Evolutionary conservation across 1,140 invertebrate species (phyloP).

Genomic region (Linepithema humile): DNA sequence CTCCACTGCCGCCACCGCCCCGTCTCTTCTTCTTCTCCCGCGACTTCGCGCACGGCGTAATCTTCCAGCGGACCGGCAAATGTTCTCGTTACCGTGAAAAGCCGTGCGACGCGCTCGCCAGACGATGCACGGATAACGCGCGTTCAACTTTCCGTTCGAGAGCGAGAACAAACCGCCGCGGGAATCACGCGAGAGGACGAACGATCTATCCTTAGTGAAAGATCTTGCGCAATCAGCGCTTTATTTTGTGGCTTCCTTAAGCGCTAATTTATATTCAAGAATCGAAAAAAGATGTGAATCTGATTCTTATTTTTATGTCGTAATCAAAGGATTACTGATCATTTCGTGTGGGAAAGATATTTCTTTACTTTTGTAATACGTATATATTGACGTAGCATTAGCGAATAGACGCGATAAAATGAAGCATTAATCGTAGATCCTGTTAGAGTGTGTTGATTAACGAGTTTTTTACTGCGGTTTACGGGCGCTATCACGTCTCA

Average conservation of each 20-base stretch:
- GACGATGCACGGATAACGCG: conserved; percentile 49
- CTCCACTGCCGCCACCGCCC: not conserved
- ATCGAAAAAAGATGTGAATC: not conserved
- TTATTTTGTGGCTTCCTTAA: not conserved
- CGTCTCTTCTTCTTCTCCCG: not conserved
- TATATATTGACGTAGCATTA: not conserved
- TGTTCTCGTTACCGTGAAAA: conserved; percentile 55
- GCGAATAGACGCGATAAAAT: conserved; percentile 27
- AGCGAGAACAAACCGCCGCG: not conserved
- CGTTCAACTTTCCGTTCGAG: conserved; percentile 34
- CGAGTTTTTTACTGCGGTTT: conserved; percentile 53
- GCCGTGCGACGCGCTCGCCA: conserved; percentile 25
- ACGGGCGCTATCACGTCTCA: conserved; percentile 42
- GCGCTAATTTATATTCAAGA: not conserved
- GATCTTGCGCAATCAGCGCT: not conserved
- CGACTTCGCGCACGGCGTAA: conserved; percentile 22
- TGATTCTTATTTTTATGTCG: not conserved
- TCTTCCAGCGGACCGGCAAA: conserved; percentile 55
- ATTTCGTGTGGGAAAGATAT: no score
- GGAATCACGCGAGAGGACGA: conserved; percentile 6
- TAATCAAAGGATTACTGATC: not conserved
- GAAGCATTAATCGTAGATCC: conserved; percentile 6
- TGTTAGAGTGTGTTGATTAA: conserved; percentile 48
- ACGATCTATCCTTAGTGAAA: not conserved
- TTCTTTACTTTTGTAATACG: not conserved